phyloP scores from a whole-genome alignment of 2,797 vertebrate species.

The Pyrocephalus nanus region DNA sequence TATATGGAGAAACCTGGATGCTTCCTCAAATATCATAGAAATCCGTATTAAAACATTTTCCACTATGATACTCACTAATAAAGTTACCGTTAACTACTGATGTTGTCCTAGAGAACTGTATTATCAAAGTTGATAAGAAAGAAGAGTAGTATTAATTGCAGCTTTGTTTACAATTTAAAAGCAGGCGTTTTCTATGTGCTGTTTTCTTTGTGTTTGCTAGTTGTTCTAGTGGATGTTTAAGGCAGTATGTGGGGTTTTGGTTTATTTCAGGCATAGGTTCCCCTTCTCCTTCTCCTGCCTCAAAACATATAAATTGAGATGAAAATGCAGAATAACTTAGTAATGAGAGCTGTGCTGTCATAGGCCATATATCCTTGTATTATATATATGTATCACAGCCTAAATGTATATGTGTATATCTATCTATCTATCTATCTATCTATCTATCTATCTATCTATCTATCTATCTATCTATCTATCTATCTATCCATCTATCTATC shows the following conservation, averaged over 20 bases:
- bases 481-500: too few species aligned
- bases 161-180: not conserved
- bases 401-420: not conserved
- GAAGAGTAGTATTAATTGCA: not conserved
- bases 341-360: not conserved
- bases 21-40: not conserved
- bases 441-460: too few species aligned
- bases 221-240: not conserved
- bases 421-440: fast-evolving
- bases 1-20: not conserved
- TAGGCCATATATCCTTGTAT: not conserved
- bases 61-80: not conserved
- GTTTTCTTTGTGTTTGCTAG: not conserved
- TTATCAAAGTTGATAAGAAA: not conserved
- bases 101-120: not conserved
- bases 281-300: not conserved
- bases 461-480: too few species aligned
- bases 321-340: not conserved
- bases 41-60: not conserved
- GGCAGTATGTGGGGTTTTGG: fast-evolving
- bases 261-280: not conserved
- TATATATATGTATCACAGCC: not conserved
- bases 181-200: not conserved
- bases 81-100: not conserved
- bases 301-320: not conserved